Conservation (phyloP, 2,113 vertebrate genomes). For the Thunnus thynnus region DNA sequence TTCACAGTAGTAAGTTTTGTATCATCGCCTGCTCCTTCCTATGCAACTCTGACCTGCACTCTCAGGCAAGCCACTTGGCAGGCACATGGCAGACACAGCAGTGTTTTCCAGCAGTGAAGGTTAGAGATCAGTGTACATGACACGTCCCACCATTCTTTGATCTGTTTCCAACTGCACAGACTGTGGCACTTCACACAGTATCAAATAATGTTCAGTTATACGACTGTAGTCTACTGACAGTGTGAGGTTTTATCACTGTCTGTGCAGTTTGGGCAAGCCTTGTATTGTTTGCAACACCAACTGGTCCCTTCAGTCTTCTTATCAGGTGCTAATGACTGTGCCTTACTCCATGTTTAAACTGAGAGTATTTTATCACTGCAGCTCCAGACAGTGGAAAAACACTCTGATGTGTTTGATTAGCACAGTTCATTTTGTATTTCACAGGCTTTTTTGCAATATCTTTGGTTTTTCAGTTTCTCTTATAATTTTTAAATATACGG, state of each 20-base stretch:
- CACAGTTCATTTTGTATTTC: not conserved
- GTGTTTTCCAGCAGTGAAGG: conserved; percentile 60
- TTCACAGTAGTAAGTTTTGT: not conserved
- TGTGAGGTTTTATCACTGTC: conserved; percentile 3
- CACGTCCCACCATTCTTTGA: conserved; percentile 42
- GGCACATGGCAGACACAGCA: conserved; percentile 7
- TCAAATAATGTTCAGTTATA: conserved; percentile 52
- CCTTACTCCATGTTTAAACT: conserved; percentile 7
- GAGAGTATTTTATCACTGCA: not conserved
- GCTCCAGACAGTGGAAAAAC: not conserved
- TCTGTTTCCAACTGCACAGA: conserved; percentile 41
- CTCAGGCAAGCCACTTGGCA: conserved; percentile 49
- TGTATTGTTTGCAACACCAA: conserved; percentile 5
- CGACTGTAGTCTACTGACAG: not conserved
- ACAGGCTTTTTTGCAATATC: not conserved
- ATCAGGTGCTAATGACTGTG: not conserved
- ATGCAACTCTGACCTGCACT: conserved; percentile 12
- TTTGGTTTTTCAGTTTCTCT: not conserved
- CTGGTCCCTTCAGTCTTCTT: not conserved
- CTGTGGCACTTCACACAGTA: conserved; percentile 45
- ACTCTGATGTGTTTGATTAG: not conserved
- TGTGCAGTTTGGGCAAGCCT: conserved; percentile 8
- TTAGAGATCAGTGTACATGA: conserved; percentile 46
- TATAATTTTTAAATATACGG: not conserved
- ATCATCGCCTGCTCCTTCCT: conserved; percentile 32